phyloP scores from a whole-genome alignment of 2,888 invertebrate species.

The Polyploca ridens region DNA sequence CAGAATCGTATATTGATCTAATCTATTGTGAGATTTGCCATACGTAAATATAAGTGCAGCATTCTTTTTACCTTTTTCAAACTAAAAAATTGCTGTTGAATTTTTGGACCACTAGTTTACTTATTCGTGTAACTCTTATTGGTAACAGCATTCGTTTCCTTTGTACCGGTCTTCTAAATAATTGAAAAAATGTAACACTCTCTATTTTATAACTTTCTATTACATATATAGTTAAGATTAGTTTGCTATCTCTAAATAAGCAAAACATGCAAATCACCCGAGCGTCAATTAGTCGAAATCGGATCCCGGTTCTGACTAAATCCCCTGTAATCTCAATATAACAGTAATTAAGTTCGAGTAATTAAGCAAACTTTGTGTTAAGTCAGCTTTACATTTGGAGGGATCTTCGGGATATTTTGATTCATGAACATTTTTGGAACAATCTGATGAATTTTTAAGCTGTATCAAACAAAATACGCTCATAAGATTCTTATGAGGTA shows the following conservation, averaged over 20 bases:
- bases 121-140: no score
- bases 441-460: neutral
- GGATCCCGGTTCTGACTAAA: conserved; percentile 17
- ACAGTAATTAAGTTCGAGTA: conserved; percentile 38
- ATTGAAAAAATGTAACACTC: no score
- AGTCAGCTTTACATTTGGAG: conserved; percentile 28
- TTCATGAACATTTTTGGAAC: neutral
- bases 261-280: conserved; percentile 7
- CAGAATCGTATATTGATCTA: no score
- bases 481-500: no score
- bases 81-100: no score
- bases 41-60: no score
- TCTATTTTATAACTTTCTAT: neutral
- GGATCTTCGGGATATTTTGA: conserved; percentile 21
- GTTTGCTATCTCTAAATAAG: neutral
- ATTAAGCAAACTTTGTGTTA: conserved; percentile 28
- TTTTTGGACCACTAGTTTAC: no score
- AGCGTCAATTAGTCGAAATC: conserved; percentile 15
- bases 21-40: no score
- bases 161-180: no score
- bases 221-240: neutral
- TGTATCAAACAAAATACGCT: no score
- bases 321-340: conserved; percentile 28
- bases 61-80: no score
- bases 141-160: no score